phyloP scores from a whole-genome alignment of 2,888 invertebrate genomes.

The Bhutanitis thaidina region DNA sequence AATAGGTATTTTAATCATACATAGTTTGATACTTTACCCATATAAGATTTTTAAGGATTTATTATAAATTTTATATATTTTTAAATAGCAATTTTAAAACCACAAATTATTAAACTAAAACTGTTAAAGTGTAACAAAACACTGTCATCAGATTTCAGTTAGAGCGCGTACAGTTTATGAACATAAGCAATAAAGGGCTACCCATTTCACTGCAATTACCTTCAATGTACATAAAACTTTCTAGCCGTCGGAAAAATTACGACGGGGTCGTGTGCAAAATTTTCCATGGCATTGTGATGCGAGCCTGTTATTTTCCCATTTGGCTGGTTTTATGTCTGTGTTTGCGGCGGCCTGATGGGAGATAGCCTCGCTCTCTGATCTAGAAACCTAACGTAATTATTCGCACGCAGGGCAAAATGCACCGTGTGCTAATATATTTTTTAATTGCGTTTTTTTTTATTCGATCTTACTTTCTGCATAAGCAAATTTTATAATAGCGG shows the following conservation, averaged over 20 bases:
- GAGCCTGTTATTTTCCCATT: slow-evolving; percentile 78
- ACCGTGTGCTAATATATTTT: slow-evolving; percentile 13
- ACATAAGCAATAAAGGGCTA: slow-evolving; percentile 35
- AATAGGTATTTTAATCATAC: too few relatives aligned
- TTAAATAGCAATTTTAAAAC: too few relatives aligned
- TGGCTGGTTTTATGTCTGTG: slow-evolving; percentile 64
- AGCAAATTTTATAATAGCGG: neutral
- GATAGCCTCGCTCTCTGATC: slow-evolving; percentile 65
- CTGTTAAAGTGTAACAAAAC: neutral
- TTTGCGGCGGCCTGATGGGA: slow-evolving; percentile 59
- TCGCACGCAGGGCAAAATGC: slow-evolving; percentile 61
- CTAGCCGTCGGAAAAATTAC: slow-evolving; percentile 63
- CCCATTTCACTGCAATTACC: slow-evolving; percentile 27
- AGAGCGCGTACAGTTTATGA: neutral
- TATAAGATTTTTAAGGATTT: too few relatives aligned
- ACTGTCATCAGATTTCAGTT: neutral
- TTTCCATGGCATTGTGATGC: slow-evolving; percentile 72
- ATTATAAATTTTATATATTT: too few relatives aligned
- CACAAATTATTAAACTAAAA: neutral
- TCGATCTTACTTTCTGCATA: neutral
- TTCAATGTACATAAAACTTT: slow-evolving; percentile 50
- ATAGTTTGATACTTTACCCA: too few relatives aligned
- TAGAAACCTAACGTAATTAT: slow-evolving; percentile 75
- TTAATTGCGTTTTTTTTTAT: slow-evolving; percentile 10
- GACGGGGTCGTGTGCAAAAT: slow-evolving; percentile 41